Percentiles rank a stretch among this genome's conserved stretches.
Conservation (phyloP, 2,888 invertebrate species). For the Formica aserva region DNA sequence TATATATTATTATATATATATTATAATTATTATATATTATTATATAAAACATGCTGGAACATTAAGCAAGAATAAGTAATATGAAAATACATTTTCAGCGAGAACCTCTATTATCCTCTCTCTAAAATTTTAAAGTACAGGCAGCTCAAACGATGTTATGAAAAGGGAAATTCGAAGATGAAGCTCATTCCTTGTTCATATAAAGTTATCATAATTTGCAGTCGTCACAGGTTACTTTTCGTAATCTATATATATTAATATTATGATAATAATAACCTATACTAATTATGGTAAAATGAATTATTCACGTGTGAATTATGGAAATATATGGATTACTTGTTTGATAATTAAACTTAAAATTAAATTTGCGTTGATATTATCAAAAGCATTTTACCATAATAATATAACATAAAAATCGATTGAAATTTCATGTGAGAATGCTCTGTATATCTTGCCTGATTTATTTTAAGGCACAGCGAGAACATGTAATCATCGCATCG, state of each 20-base stretch:
- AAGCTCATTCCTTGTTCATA: not conserved
- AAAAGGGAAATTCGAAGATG: not conserved
- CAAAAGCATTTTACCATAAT: not conserved
- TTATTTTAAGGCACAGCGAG: not conserved
- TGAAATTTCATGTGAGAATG: not conserved
- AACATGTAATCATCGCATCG: not conserved
- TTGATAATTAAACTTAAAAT: not conserved
- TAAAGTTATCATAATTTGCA: not conserved
- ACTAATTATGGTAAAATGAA: not conserved
- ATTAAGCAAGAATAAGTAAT: constrained; percentile 27
- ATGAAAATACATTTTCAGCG: not conserved
- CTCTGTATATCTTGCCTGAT: not conserved
- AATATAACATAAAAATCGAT: not conserved
- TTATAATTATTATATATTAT: too few species aligned
- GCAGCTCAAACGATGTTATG: not conserved
- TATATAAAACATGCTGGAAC: constrained; percentile 14
- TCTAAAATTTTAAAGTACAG: not conserved
- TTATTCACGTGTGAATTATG: not conserved
- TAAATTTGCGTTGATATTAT: not conserved
- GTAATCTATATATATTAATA: not conserved
- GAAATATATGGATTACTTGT: not conserved
- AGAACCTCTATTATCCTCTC: not conserved
- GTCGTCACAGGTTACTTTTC: not conserved
- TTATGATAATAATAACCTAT: not conserved
- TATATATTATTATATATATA: too few species aligned